phyloP scores from a whole-genome alignment of 92 coral and sea anemone species.

The Virgularia gustaviana region DNA sequence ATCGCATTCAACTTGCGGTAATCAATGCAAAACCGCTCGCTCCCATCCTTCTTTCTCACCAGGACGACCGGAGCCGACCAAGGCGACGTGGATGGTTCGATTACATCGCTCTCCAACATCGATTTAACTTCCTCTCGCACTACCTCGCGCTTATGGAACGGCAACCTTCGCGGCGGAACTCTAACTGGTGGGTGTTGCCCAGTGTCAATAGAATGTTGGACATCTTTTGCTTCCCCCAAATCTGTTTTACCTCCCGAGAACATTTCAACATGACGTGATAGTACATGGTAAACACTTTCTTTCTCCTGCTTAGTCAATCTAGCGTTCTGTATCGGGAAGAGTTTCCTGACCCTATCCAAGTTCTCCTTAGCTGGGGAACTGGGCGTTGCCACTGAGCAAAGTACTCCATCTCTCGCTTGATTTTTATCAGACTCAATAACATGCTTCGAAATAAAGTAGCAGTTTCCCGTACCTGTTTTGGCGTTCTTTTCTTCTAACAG shows the following conservation, averaged over 20 bases:
- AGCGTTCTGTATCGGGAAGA: neutral
- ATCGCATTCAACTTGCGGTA: slow-evolving; percentile 42
- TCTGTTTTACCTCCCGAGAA: too few species aligned
- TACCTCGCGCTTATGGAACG: neutral
- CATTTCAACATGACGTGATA: neutral
- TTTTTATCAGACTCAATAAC: slow-evolving; percentile 6
- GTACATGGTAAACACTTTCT: neutral
- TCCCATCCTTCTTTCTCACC: neutral
- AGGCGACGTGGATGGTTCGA: neutral
- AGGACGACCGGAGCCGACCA: neutral
- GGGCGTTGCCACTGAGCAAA: slow-evolving; percentile 7
- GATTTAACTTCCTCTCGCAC: neutral
- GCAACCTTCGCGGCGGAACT: neutral
- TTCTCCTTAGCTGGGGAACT: neutral
- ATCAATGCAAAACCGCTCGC: slow-evolving; percentile 30
- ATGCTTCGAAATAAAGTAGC: too few species aligned
- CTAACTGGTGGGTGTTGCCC: neutral
- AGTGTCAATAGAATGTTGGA: neutral
- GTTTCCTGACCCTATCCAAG: neutral
- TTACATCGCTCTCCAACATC: neutral
- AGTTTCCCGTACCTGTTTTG: slow-evolving; percentile 3
- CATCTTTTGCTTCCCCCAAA: neutral
- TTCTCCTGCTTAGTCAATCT: slow-evolving; percentile 5
- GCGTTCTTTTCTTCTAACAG: slow-evolving; percentile 25
- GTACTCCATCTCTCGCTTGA: slow-evolving; percentile 10